Evolutionary conservation across 2,113 vertebrate species (phyloP), one percentile per base, ranked within the genome.

Genomic region (Hemibagrus wyckioides): DNA sequence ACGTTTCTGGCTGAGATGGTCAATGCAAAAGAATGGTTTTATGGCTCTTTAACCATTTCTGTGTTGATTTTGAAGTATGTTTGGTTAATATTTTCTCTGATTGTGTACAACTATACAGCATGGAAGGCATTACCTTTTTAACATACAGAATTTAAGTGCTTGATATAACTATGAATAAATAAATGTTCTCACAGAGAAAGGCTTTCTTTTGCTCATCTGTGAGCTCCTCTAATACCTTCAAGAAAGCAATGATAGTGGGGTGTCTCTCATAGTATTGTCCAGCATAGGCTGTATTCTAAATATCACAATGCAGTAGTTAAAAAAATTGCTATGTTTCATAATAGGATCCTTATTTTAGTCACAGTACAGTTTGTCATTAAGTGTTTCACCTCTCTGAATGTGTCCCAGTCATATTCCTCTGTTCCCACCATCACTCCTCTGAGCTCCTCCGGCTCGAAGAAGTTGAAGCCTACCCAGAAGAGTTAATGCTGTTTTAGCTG

Each of bases 381-480:
- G 15, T 65, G 3, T 25, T 56, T 69, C 19, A 97, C 97, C 96
- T 94, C 83, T 92, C 95, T 95, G 89, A 96, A 93, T 25, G 85
- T 76, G 6, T 95, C 90, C 97, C 96, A 97, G 92, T 97, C 93
- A 33, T 96, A 96, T 87, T 94, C 89, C 63, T 95, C 93, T 21
- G 91, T 92, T 85, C 97, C 96, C 91, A 95, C 87, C 88, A 94
- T 92, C 85, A 96, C 91, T 2, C 89, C 88, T 86, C 93, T 95
- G 67, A 97, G 88, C 91, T 97, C 95, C 77, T 96, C 92, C 0
- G 97, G 96, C 85, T 96, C 92, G 82, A 97, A 97, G 71, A 97
- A 87, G 19, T 92, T 85, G 61, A 87, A n/a, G n/a, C n/a, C n/a
- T n/a, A n/a, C n/a, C n/a, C n/a, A n/a, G n/a, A n/a, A n/a, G n/a